Conservation (phyloP, 2,888 invertebrate species). For the Magallana nippona region DNA sequence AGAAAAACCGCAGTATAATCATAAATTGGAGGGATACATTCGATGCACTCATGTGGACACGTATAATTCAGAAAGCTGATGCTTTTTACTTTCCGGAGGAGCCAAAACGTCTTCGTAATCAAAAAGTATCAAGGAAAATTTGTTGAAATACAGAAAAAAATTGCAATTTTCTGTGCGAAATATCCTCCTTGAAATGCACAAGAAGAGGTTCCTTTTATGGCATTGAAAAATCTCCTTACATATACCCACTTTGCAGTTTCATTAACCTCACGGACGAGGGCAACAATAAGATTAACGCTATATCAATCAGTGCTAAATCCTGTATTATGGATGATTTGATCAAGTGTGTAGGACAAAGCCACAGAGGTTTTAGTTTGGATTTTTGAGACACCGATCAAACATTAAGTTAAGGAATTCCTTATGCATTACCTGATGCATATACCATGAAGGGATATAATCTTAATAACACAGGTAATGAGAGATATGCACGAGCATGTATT, state of each 20-base stretch:
- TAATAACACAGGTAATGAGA: slow-evolving; percentile 14
- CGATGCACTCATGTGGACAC: neutral
- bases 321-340: neutral
- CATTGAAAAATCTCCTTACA: neutral
- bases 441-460: slow-evolving; percentile 45
- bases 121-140: slow-evolving; percentile 8
- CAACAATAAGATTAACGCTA: neutral
- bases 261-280: neutral
- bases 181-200: slow-evolving; percentile 15
- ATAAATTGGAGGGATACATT: neutral
- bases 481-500: slow-evolving; percentile 34
- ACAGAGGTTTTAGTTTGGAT: slow-evolving; percentile 38
- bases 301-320: slow-evolving; percentile 12
- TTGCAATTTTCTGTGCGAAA: slow-evolving; percentile 37
- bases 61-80: neutral
- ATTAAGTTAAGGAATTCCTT: slow-evolving; percentile 30
- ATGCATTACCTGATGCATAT: slow-evolving; percentile 41
- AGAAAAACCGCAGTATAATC: neutral
- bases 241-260: neutral
- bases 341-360: slow-evolving; percentile 29
- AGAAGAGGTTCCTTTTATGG: neutral
- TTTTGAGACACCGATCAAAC: slow-evolving; percentile 30
- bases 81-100: neutral
- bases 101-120: slow-evolving; percentile 8
- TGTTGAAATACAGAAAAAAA: slow-evolving; percentile 19